Conservation (phyloP, 2,888 invertebrate genomes). For the Caenorhabditis sp. region DNA sequence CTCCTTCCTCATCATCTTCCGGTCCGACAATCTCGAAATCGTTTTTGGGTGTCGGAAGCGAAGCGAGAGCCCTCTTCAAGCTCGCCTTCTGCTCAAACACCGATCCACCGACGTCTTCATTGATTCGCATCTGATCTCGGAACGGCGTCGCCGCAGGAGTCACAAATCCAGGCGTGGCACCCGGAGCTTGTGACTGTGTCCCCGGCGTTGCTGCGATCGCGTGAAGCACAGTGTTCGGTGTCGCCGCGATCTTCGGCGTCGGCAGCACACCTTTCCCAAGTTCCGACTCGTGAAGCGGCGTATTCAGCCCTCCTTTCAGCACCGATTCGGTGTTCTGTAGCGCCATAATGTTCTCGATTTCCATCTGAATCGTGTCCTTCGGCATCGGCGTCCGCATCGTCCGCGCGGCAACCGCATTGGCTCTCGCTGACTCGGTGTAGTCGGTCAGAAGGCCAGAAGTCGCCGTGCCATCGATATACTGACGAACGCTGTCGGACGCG, state of each 20-base stretch:
- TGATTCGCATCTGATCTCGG: conserved; percentile 95
- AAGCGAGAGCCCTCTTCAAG: conserved; percentile 89
- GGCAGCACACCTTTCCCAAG: conserved; percentile 86
- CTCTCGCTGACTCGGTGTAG: conserved; percentile 89
- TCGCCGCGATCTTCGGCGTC: conserved; percentile 84
- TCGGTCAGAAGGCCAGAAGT: conserved; percentile 90
- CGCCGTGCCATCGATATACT: conserved; percentile 89
- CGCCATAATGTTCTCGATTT: conserved; percentile 99
- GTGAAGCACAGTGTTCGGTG: conserved; percentile 93
- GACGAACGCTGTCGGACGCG: conserved; percentile 86
- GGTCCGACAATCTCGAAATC: conserved; percentile 99
- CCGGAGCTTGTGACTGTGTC: conserved; percentile 47
- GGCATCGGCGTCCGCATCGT: conserved; percentile 87
- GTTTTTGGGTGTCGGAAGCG: conserved; percentile 93
- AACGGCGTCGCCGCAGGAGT: conserved; percentile 88
- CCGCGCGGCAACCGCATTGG: conserved; percentile 88
- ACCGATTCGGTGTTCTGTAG: conserved; percentile 98
- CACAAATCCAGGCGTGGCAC: conserved; percentile 66
- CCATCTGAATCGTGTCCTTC: conserved; percentile 84
- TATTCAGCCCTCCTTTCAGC: conserved; percentile 95
- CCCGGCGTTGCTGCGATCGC: conserved; percentile 83
- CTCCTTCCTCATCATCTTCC: conserved; percentile 86
- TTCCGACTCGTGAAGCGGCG: conserved; percentile 93
- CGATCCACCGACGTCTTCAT: conserved; percentile 89
- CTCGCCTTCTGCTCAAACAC: conserved; percentile 83